Conservation (phyloP, 2,797 vertebrate genomes). For the Mallotus villosus region DNA sequence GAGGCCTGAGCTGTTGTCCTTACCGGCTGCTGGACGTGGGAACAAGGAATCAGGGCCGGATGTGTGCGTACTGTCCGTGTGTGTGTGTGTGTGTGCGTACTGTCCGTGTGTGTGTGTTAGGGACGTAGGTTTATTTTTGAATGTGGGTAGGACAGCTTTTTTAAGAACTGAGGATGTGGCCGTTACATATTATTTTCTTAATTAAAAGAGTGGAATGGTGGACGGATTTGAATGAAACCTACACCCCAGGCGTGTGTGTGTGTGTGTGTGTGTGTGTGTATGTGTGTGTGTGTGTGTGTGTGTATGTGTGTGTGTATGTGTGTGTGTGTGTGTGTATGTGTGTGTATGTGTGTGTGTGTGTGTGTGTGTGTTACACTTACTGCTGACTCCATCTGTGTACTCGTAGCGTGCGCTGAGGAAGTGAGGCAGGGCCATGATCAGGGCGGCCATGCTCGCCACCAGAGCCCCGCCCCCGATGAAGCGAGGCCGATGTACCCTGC, state of each 20-base stretch:
- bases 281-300: slow-evolving; percentile 6
- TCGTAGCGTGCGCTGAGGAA: slow-evolving; percentile 79
- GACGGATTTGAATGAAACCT: no score
- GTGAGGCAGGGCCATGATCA: slow-evolving; percentile 86
- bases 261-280: slow-evolving; percentile 10
- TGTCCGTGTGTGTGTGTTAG: neutral
- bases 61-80: neutral
- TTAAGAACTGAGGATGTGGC: no score
- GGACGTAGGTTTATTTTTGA: no score
- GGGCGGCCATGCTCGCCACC: slow-evolving; percentile 79
- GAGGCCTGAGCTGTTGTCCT: slow-evolving; percentile 59
- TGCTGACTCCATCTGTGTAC: slow-evolving; percentile 60
- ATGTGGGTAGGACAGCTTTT: no score
- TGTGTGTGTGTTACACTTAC: slow-evolving; percentile 74
- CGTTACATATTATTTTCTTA: no score
- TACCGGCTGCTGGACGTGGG: slow-evolving; percentile 41
- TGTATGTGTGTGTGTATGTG: slow-evolving; percentile 1
- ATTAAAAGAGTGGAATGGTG: no score
- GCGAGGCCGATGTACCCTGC: slow-evolving; percentile 86
- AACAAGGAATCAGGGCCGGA: neutral
- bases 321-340: neutral
- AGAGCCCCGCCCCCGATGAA: slow-evolving; percentile 86
- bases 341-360: no score
- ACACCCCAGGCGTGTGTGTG: neutral
- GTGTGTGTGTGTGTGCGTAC: neutral